These are phyloP conservation scores for Drosophila lacertosa DNA, from an alignment of 1,140 invertebrate species.

Conservation along the genomic window DNA sequence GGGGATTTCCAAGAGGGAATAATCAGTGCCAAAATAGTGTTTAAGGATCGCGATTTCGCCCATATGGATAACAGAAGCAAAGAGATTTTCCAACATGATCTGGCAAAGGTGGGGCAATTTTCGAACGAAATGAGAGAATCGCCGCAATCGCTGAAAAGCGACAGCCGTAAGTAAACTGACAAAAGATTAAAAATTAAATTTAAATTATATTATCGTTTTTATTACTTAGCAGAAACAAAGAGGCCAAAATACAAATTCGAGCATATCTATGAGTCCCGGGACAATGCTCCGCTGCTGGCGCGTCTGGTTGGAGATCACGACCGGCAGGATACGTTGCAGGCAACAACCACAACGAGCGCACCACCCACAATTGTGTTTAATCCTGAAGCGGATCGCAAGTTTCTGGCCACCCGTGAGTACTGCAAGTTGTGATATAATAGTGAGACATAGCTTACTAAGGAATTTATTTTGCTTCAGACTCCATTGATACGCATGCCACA, in stretches of 20 bases:
- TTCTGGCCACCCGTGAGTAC: conserved; percentile 64
- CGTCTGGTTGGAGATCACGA: conserved; percentile 49
- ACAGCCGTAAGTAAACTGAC: conserved; percentile 51
- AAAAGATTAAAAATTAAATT: too few relatives aligned
- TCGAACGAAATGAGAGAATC: conserved; percentile 28
- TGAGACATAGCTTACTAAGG: too few relatives aligned
- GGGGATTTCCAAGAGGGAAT: conserved; percentile 74
- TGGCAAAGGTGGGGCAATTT: conserved; percentile 39
- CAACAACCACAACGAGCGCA: conserved; percentile 34
- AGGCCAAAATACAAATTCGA: conserved; percentile 58
- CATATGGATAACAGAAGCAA: conserved; percentile 63
- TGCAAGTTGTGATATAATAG: not conserved
- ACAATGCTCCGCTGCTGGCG: conserved; percentile 51
- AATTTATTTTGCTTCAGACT: conserved; percentile 35
- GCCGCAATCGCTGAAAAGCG: conserved; percentile 42
- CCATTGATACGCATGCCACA: conserved; percentile 63
- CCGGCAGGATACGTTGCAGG: not conserved
- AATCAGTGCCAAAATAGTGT: conserved; percentile 76
- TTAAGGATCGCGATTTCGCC: conserved; percentile 61
- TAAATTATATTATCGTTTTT: too few relatives aligned
- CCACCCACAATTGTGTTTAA: conserved; percentile 53
- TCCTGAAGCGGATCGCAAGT: conserved; percentile 64
- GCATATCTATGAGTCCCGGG: conserved; percentile 60
- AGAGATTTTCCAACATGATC: conserved; percentile 57
- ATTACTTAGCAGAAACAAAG: conserved; percentile 30